Conservation (phyloP, 23 tunicate genomes). For the Clavelina lepadiformis region DNA sequence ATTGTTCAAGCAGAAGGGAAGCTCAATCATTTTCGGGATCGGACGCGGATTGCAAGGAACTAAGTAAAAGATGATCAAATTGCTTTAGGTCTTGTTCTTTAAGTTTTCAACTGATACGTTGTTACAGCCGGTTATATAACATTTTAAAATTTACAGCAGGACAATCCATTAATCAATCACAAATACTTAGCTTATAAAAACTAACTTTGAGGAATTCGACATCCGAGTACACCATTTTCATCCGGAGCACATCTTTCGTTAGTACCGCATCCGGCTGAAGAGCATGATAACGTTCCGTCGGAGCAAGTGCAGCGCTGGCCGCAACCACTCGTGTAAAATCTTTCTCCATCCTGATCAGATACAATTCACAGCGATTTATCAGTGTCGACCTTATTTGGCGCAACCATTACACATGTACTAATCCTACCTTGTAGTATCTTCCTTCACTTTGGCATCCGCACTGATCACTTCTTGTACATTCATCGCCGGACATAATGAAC, state of each 20-base stretch:
- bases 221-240: conserved; percentile 26
- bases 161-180: too few species aligned
- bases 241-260: conserved; percentile 36
- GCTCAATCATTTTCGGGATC: conserved; percentile 21
- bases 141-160: too few species aligned
- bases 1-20: conserved; percentile 26
- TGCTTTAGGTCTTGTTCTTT: too few species aligned
- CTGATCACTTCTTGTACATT: conserved; percentile 10
- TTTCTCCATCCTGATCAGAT: conserved; percentile 35
- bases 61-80: too few species aligned
- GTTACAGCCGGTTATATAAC: too few species aligned
- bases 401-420: too few species aligned
- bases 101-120: too few species aligned
- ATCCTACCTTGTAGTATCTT: conserved; percentile 38
- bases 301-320: conserved; percentile 23
- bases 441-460: conserved; percentile 62
- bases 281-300: conserved; percentile 27
- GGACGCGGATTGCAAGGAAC: conserved; percentile 41
- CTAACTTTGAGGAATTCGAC: conserved; percentile 21
- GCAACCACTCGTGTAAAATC: conserved; percentile 33
- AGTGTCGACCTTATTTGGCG: too few species aligned
- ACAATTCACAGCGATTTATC: too few species aligned
- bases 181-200: too few species aligned
- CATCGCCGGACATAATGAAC: conserved; percentile 36
- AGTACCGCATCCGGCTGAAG: conserved; percentile 7